Conservation (phyloP, 2,888 invertebrate species). For the Drosophila stalkeri region DNA sequence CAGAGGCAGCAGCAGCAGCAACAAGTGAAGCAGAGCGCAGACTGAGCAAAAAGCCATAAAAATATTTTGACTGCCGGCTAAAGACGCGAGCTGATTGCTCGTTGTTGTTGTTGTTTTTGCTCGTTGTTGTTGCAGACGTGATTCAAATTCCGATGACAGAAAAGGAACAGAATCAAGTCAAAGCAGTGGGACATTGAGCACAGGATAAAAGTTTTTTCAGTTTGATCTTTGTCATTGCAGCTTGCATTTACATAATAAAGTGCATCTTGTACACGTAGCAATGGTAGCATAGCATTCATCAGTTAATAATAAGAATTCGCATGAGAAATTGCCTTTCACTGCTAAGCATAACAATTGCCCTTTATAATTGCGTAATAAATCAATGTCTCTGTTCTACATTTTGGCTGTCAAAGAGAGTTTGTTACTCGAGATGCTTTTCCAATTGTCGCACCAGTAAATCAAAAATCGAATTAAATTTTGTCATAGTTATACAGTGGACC, state of each 20-base stretch:
- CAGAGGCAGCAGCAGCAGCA: conserved; percentile 52
- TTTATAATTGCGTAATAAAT: conserved; percentile 71
- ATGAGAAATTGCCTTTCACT: conserved; percentile 26
- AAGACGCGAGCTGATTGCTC: conserved; percentile 39
- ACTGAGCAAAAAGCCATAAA: conserved; percentile 60
- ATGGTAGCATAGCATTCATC: conserved; percentile 9
- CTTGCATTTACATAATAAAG: conserved; percentile 25
- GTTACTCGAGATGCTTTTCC: conserved; percentile 19
- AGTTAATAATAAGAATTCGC: conserved; percentile 24
- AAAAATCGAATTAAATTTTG: background rate
- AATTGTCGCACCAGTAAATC: conserved; percentile 26
- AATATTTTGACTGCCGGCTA: conserved; percentile 67
- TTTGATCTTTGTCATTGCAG: conserved; percentile 36
- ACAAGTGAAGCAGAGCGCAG: conserved; percentile 67
- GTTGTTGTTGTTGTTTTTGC: conserved; percentile 26
- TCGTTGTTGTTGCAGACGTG: conserved; percentile 64
- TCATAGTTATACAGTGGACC: background rate
- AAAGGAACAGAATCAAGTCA: conserved; percentile 48
- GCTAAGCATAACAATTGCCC: conserved; percentile 47
- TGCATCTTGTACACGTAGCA: conserved; percentile 3
- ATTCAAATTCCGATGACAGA: conserved; percentile 67
- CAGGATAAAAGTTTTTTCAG: conserved; percentile 18
- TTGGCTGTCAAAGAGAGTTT: conserved; percentile 47
- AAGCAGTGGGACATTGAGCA: conserved; percentile 47
- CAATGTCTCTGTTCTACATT: conserved; percentile 72